Evolutionary conservation across 2,797 vertebrate genomes (phyloP).

Genomic region (Trachurus trachurus): DNA sequence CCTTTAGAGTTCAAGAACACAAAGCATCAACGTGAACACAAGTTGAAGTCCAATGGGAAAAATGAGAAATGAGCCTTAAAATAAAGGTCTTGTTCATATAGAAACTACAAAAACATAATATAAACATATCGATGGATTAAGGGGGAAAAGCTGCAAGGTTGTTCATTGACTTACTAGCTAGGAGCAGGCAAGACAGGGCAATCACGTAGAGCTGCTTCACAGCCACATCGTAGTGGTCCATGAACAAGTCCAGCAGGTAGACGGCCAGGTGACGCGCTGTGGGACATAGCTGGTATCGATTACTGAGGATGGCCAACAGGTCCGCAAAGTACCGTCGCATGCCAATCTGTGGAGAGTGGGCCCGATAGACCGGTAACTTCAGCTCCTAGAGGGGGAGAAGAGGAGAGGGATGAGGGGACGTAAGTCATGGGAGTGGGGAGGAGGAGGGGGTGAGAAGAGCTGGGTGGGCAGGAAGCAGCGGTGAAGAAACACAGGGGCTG

Average conservation of each 20-base stretch:
- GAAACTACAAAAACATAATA: conserved; percentile 1
- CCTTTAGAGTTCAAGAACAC: background rate
- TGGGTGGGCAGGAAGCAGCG: conserved; percentile 58
- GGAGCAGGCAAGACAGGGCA: conserved; percentile 91
- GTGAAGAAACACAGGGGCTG: conserved; percentile 47
- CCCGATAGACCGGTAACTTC: conserved; percentile 90
- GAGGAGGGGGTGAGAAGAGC: conserved; percentile 13
- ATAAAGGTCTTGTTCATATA: background rate
- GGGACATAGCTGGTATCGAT: conserved; percentile 90
- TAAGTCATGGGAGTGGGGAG: conserved; percentile 14
- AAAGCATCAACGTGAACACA: conserved; percentile 1
- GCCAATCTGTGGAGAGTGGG: conserved; percentile 92
- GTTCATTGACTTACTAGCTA: conserved; percentile 89
- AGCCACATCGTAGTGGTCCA: conserved; percentile 90
- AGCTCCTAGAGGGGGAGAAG: conserved; percentile 85
- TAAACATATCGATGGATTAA: background rate
- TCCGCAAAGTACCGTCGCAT: conserved; percentile 93
- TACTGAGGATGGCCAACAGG: conserved; percentile 90
- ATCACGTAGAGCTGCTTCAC: conserved; percentile 91
- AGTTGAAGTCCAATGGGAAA: background rate
- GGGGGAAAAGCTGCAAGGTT: background rate
- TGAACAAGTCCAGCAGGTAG: conserved; percentile 93
- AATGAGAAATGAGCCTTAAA: background rate
- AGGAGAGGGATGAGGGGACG: conserved; percentile 9
- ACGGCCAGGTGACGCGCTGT: conserved; percentile 90